phyloP scores from a whole-genome alignment of 2,797 vertebrate species.

The Paedocypris micromegethes region DNA sequence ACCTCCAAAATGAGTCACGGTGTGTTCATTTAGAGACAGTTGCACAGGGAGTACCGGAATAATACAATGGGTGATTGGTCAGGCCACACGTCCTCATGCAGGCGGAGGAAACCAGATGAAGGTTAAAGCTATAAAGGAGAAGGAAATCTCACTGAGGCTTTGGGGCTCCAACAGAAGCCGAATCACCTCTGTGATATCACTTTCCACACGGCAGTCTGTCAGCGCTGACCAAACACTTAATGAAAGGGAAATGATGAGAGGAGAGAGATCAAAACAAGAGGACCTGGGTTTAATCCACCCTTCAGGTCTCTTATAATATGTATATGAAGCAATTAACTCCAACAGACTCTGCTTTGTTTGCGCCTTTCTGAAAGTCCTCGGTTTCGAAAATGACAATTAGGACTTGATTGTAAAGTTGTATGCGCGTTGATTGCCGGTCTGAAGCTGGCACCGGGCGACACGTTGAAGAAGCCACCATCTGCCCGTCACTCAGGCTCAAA shows the following conservation, averaged over 20 bases:
- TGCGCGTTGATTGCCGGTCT: constrained; percentile 17
- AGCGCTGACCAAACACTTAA: constrained; percentile 45
- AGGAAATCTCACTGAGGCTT: constrained; percentile 46
- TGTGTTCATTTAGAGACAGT: constrained; percentile 58
- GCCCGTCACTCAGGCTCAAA: constrained; percentile 27
- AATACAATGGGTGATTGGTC: constrained; percentile 51
- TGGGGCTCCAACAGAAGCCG: constrained; percentile 43
- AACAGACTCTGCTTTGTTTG: constrained; percentile 1
- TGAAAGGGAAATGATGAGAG: constrained; percentile 36
- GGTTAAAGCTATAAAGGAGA: constrained; percentile 47
- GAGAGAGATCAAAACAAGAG: constrained; percentile 25
- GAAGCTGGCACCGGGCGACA: neutral
- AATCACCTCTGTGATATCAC: constrained; percentile 56
- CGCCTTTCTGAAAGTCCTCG: neutral
- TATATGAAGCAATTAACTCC: constrained; percentile 25
- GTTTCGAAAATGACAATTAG: constrained; percentile 21
- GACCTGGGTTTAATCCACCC: constrained; percentile 18
- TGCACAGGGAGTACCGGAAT: constrained; percentile 55
- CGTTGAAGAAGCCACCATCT: constrained; percentile 21
- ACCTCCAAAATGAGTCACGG: constrained; percentile 58
- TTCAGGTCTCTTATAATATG: constrained; percentile 7
- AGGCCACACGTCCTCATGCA: constrained; percentile 31
- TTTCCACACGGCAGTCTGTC: constrained; percentile 55
- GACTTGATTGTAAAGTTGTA: constrained; percentile 9
- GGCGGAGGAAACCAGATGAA: constrained; percentile 34